Evolutionary conservation across 2,888 invertebrate genomes (phyloP).

Genomic region (Apocheima hispidaria): DNA sequence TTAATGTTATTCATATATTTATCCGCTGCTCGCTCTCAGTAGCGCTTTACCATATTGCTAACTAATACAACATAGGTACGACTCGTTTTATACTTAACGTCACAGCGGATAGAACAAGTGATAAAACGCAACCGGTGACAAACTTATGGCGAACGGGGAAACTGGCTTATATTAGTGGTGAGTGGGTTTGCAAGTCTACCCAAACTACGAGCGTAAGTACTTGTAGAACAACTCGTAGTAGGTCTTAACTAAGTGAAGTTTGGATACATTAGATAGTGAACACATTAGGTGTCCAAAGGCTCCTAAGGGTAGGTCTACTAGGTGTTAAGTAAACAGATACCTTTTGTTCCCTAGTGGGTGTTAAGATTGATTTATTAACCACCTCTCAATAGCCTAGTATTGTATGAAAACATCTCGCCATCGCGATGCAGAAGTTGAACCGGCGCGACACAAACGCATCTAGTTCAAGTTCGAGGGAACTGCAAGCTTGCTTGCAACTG

Average conservation of each 20-base stretch:
- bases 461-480: no score
- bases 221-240: slow-evolving; percentile 15
- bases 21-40: slow-evolving; percentile 24
- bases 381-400: no score
- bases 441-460: no score
- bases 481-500: no score
- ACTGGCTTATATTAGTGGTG: slow-evolving; percentile 21
- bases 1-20: no score
- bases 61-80: slow-evolving; percentile 43
- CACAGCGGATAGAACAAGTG: slow-evolving; percentile 46
- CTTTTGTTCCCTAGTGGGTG: no score
- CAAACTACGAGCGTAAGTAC: neutral
- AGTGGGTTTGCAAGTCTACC: slow-evolving; percentile 1
- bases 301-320: no score
- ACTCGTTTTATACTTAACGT: slow-evolving; percentile 50
- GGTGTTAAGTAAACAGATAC: no score
- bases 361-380: no score
- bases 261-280: neutral
- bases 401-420: no score
- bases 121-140: slow-evolving; percentile 58
- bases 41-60: slow-evolving; percentile 28
- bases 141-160: slow-evolving; percentile 34
- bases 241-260: neutral
- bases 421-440: no score
- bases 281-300: no score